Percentiles rank a stretch among this genome's conserved stretches.
These are phyloP conservation scores for Dryococelus australis DNA, from an alignment of 2,888 invertebrate genomes.

Conservation along the genomic window DNA sequence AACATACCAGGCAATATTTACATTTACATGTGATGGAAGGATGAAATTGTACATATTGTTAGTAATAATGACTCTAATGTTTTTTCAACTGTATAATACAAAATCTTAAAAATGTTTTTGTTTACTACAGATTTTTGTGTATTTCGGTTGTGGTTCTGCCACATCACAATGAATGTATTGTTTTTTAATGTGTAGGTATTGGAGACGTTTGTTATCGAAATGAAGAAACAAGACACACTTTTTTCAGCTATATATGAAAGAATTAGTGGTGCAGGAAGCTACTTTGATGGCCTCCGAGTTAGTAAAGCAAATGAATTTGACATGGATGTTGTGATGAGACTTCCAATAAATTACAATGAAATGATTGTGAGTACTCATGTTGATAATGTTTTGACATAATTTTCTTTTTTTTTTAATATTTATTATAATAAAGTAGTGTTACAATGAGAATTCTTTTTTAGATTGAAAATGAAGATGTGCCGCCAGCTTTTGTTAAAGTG, in stretches of 20 bases:
- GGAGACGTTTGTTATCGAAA: slow-evolving; percentile 29
- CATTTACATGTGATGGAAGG: no score
- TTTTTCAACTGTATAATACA: no score
- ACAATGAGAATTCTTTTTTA: not conserved
- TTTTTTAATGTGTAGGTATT: slow-evolving; percentile 37
- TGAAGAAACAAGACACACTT: slow-evolving; percentile 38
- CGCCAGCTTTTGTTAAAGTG: slow-evolving; percentile 32
- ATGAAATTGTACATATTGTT: no score
- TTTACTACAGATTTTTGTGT: no score
- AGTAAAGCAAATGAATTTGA: slow-evolving; percentile 69
- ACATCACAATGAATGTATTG: not conserved
- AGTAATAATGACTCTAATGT: no score
- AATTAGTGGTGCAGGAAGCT: slow-evolving; percentile 63
- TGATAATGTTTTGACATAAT: not conserved
- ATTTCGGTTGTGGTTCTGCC: not conserved
- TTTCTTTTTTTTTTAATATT: not conserved
- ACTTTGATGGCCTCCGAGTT: slow-evolving; percentile 67
- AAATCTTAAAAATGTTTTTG: no score
- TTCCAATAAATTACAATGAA: slow-evolving; percentile 50
- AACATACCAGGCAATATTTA: no score
- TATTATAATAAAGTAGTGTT: not conserved
- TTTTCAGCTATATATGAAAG: slow-evolving; percentile 35
- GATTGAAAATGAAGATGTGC: slow-evolving; percentile 23
- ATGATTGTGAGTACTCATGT: slow-evolving; percentile 26
- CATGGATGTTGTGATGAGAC: slow-evolving; percentile 64